Evolutionary conservation across 2,113 vertebrate genomes (phyloP).

Genomic region (Anser brachyrhynchus): DNA sequence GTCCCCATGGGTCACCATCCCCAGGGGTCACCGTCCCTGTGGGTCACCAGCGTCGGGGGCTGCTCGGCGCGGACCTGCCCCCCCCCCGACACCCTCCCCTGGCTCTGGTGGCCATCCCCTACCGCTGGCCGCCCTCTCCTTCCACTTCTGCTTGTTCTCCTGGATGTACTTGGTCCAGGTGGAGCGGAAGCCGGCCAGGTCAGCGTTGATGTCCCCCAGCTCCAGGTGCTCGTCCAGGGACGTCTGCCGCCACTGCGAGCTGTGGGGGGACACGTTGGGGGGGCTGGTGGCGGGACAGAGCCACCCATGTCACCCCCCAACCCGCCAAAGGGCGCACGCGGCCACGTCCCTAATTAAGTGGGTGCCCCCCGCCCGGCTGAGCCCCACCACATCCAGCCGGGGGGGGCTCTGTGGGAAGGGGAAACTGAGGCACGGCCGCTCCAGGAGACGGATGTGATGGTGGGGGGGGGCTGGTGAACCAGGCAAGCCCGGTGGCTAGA

Average conservation of each 20-base stretch:
- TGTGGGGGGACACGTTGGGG: constrained; percentile 7
- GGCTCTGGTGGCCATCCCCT: background rate
- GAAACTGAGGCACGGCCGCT: background rate
- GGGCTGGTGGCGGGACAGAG: background rate
- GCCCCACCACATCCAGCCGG: background rate
- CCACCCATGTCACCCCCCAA: background rate
- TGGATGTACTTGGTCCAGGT: constrained; percentile 91
- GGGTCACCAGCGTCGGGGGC: too few relatives aligned
- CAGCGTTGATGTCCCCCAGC: constrained; percentile 86
- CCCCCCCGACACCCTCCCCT: background rate
- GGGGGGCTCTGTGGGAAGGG: background rate
- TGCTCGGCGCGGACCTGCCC: background rate
- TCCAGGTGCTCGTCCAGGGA: constrained; percentile 88
- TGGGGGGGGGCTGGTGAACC: too few relatives aligned
- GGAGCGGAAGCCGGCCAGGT: constrained; percentile 88
- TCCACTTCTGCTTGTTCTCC: constrained; percentile 96
- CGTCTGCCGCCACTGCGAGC: constrained; percentile 88
- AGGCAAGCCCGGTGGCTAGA: background rate
- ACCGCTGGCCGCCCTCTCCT: constrained; percentile 88
- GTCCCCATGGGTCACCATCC: too few relatives aligned
- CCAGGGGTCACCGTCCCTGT: too few relatives aligned
- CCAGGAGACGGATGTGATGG: background rate
- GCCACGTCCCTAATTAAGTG: rapidly evolving
- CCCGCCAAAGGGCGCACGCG: background rate
- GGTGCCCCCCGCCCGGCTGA: background rate